Evolutionary conservation across 2,797 vertebrate species (phyloP).

Genomic region (Ptychobarbus kaznakovi): DNA sequence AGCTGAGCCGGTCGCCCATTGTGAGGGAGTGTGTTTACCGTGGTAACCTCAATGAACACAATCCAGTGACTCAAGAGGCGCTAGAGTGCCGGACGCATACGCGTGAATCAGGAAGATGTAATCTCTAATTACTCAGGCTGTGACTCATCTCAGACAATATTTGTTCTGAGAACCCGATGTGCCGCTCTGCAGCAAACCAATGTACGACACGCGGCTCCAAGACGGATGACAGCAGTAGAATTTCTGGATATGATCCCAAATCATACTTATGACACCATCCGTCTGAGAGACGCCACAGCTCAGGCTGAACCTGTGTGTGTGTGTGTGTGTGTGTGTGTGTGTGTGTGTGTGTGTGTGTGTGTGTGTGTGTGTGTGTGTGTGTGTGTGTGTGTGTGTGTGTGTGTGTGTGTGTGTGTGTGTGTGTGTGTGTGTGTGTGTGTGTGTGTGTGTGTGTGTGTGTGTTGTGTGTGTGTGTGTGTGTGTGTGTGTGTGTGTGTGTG

Average conservation of each 20-base stretch:
- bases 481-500: too few relatives aligned
- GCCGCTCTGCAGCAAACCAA: background rate
- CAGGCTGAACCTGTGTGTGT: constrained; percentile 6
- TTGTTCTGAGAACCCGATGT: constrained; percentile 34
- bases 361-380: too few relatives aligned
- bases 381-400: too few relatives aligned
- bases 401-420: too few relatives aligned
- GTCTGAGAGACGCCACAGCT: background rate
- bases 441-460: too few relatives aligned
- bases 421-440: too few relatives aligned
- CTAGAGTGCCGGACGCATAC: background rate
- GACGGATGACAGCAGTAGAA: constrained; percentile 6
- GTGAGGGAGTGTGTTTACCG: constrained; percentile 37
- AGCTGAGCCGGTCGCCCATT: constrained; percentile 3
- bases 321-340: too few relatives aligned
- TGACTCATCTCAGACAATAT: constrained; percentile 44
- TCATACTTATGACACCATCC: constrained; percentile 4
- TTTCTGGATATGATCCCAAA: constrained; percentile 35
- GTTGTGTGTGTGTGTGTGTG: too few relatives aligned
- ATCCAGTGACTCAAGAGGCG: constrained; percentile 4
- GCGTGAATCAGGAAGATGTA: background rate
- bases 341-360: too few relatives aligned
- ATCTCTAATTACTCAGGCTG: constrained; percentile 21
- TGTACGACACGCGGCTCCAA: background rate
- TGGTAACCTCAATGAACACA: constrained; percentile 41